Evolutionary conservation across 2,797 vertebrate genomes (phyloP), one percentile per base, ranked within the genome.

Genomic region (Avahi laniger): DNA sequence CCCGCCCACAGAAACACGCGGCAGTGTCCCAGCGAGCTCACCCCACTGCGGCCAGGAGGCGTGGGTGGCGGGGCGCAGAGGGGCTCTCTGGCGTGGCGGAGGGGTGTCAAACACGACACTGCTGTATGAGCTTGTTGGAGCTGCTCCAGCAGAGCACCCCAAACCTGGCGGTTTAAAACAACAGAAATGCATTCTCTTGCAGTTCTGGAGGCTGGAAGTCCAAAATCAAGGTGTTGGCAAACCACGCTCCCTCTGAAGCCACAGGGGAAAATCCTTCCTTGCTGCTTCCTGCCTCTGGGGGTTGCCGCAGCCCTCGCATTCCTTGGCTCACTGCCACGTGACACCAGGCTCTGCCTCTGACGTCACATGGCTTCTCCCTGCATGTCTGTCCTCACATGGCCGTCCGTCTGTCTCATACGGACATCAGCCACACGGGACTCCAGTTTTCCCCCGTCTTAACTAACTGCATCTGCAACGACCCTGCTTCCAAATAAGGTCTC

Each of bases 71-170:
- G 54, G 38, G 28, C 1, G 7, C 1, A 28, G 63, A 22, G 33
- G 57, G 30, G 0, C 4, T 22, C 3, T 0, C 2, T 38, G 33
- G 59, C 1, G 20, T 15, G 2, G 72, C 1, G 2, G n/a, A 0
- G 0, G 28, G 4, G 22, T 1, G 1, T 7, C 18, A 46, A 13
- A 17, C n/a, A n/a, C 0, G 30, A 26, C 14, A 30, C 0, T 0
- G 14, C 10, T 26, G 54, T 14, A 24, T 13, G 6, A 2, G 3
- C 35, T 57, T 50, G 17, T 18, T 9, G 1, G 14, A n/a, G 38
- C 41, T 11, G 1, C 79, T 2, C 5, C 26, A 10, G 28, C 15
- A 22, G 8, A n/a, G 14, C 0, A 0, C 13, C n/a, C 33, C 72
- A 33, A 7, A 15, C 65, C 1, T 0, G 54, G 35, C 0, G 6